Conservation (phyloP, 2,888 invertebrate species). For the Patella ulyssiponensis region DNA sequence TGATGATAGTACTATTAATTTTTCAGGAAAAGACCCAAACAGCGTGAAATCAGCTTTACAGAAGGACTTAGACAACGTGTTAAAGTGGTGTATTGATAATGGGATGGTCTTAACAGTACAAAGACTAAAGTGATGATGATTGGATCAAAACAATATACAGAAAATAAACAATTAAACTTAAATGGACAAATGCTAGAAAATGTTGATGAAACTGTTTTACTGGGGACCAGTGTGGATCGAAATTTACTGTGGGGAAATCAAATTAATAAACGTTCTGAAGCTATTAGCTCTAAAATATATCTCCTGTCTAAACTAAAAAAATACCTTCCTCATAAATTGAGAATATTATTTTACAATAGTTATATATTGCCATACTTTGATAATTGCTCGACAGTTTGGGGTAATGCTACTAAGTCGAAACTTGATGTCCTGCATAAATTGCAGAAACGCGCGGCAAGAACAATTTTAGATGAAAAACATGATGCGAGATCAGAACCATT, state of each 20-base stretch:
- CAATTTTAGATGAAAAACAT: not conserved
- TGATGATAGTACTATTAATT: not conserved
- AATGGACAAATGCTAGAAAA: not conserved
- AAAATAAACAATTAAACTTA: not conserved
- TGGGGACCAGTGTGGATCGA: not conserved
- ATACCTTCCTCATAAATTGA: not conserved
- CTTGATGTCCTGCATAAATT: not conserved
- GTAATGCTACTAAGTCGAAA: not conserved
- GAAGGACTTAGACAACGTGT: not conserved
- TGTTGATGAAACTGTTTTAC: not conserved
- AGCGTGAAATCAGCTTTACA: not conserved
- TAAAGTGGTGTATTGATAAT: constrained; percentile 1
- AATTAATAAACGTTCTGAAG: not conserved
- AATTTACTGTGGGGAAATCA: not conserved
- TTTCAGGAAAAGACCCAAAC: not conserved
- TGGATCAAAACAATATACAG: not conserved
- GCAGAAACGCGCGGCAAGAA: not conserved
- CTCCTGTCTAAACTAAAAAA: constrained; percentile 1
- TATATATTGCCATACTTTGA: not conserved
- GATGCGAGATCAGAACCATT: not conserved
- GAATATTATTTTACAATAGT: constrained; percentile 1
- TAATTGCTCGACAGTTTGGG: not conserved
- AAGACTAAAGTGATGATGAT: not conserved
- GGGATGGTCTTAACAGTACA: constrained; percentile 3
- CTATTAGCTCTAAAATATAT: not conserved